Evolutionary conservation across 2,797 vertebrate genomes (phyloP).

Genomic region (Sebastes reedi): DNA sequence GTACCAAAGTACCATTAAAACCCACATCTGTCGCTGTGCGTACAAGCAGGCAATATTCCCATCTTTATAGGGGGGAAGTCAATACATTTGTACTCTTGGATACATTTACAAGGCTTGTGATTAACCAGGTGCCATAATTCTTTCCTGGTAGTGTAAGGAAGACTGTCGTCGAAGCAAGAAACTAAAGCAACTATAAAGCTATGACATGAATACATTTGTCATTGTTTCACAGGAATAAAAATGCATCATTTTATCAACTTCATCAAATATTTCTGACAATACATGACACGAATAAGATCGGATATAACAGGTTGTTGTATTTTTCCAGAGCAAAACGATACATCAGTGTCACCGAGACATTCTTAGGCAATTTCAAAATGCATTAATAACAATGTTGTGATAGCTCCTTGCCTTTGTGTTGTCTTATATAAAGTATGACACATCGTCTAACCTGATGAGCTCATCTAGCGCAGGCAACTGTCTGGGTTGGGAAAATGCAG

Average conservation of each 20-base stretch:
- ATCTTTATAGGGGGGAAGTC: not conserved
- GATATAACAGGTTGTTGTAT: constrained; percentile 17
- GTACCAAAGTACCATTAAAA: constrained; percentile 15
- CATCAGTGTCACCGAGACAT: constrained; percentile 17
- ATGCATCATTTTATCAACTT: constrained; percentile 1
- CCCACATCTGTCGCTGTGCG: constrained; percentile 25
- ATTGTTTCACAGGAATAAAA: not conserved
- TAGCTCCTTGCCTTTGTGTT: constrained; percentile 13
- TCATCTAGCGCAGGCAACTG: constrained; percentile 37
- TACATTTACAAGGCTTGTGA: constrained; percentile 16
- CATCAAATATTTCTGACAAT: not conserved
- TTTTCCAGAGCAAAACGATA: constrained; percentile 17
- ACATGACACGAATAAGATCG: not conserved
- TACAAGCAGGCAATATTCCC: not conserved
- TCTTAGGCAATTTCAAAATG: constrained; percentile 5
- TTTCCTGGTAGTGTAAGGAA: not conserved
- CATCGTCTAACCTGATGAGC: constrained; percentile 49
- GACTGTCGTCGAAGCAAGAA: not conserved
- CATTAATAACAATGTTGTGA: constrained; percentile 34
- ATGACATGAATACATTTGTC: constrained; percentile 1
- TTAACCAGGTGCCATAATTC: constrained; percentile 5
- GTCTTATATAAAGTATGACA: constrained; percentile 56
- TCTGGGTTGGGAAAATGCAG: constrained; percentile 11
- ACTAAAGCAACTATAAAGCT: not conserved
- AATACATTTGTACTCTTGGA: not conserved